Conservation (phyloP, 2,113 vertebrate genomes). For the Pelecanus crispus region DNA sequence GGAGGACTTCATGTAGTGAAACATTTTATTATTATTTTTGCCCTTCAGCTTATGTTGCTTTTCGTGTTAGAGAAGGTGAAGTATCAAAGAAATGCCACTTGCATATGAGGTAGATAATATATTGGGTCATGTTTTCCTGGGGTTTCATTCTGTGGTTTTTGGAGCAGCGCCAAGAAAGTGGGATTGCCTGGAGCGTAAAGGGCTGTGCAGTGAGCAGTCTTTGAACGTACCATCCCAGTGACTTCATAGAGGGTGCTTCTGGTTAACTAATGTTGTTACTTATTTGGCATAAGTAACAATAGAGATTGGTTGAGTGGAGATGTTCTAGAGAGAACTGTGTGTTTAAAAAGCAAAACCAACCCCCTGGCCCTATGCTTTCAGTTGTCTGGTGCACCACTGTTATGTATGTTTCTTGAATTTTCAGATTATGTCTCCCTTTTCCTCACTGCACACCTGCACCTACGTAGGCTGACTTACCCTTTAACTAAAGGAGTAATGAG, state of each 20-base stretch:
- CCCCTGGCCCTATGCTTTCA: not conserved
- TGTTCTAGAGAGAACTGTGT: not conserved
- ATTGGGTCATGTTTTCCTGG: not conserved
- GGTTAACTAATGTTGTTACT: not conserved
- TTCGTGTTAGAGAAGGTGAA: not conserved
- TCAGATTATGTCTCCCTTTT: not conserved
- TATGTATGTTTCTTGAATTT: not conserved
- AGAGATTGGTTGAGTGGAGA: not conserved
- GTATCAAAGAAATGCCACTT: not conserved
- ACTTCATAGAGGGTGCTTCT: not conserved
- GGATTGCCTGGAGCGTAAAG: not conserved
- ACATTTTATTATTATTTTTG: not conserved
- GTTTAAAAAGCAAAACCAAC: not conserved
- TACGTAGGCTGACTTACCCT: not conserved
- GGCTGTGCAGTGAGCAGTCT: not conserved
- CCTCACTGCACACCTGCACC: not conserved
- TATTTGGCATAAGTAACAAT: not conserved
- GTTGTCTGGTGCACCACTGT: not conserved
- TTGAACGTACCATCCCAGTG: not conserved
- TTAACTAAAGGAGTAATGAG: not conserved
- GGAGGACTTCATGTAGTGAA: not conserved
- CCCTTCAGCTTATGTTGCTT: not conserved
- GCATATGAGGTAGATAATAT: not conserved
- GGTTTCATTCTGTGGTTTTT: rapidly evolving
- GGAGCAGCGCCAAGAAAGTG: not conserved